phyloP scores from a whole-genome alignment of 2,888 invertebrate species.

The Mongoloraphidia duomilia region DNA sequence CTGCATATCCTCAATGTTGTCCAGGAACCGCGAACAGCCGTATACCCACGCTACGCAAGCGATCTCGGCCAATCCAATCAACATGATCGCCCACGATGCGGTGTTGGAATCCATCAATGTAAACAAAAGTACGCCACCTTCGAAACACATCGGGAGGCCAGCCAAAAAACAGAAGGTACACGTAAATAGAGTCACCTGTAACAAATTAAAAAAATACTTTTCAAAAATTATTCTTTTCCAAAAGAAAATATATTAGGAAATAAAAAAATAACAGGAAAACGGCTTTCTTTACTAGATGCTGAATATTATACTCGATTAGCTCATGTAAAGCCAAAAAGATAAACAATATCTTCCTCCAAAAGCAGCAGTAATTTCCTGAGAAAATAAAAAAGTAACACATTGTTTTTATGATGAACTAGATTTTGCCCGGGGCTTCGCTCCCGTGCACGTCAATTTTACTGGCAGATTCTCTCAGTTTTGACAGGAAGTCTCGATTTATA shows the following conservation, averaged over 20 bases:
- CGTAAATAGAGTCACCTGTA: constrained; percentile 45
- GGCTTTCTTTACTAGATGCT: no score
- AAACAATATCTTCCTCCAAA: no score
- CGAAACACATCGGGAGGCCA: constrained; percentile 61
- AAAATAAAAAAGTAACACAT: no score
- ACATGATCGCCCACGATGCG: constrained; percentile 58
- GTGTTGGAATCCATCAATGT: constrained; percentile 64
- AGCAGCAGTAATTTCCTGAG: no score
- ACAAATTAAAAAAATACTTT: not conserved
- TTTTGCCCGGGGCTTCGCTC: no score
- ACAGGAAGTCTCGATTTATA: no score
- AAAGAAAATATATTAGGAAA: not conserved
- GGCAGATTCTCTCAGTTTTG: no score
- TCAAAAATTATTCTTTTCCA: no score
- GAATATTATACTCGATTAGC: no score
- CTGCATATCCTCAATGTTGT: constrained; percentile 42
- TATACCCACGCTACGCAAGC: constrained; percentile 53
- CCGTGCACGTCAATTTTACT: no score
- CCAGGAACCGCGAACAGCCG: constrained; percentile 44
- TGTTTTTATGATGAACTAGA: no score
- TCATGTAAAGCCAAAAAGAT: no score
- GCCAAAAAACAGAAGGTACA: constrained; percentile 51
- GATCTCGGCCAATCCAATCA: constrained; percentile 55
- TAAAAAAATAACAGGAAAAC: not conserved
- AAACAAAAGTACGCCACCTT: constrained; percentile 58